phyloP scores from a whole-genome alignment of 2,113 vertebrate genomes.

The Colinus virginianus region DNA sequence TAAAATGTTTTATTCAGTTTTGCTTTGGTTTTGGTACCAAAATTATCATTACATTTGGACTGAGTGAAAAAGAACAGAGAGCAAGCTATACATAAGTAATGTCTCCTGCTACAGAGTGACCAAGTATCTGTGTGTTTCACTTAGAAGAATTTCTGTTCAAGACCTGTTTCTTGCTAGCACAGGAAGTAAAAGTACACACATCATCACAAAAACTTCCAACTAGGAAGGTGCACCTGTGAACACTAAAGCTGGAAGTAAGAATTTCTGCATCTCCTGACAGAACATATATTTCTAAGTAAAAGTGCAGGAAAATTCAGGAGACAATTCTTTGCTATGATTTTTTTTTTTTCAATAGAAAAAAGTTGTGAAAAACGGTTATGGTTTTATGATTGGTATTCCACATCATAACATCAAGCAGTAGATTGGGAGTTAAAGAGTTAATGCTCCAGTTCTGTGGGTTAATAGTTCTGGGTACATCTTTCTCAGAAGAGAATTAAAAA shows the following conservation, averaged over 20 bases:
- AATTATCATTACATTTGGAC: not conserved
- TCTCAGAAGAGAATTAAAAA: too few species aligned
- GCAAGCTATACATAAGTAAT: not conserved
- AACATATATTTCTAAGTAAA: not conserved
- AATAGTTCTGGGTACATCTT: too few species aligned
- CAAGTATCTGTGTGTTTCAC: not conserved
- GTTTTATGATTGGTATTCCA: too few species aligned
- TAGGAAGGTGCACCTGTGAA: not conserved
- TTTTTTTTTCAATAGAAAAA: not conserved
- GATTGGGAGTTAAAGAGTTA: too few species aligned
- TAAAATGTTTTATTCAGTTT: not conserved
- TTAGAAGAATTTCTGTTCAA: not conserved
- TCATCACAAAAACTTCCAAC: not conserved
- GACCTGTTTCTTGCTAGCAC: not conserved
- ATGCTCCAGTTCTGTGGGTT: too few species aligned
- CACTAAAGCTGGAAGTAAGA: not conserved
- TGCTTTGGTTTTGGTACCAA: not conserved
- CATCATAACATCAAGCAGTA: too few species aligned
- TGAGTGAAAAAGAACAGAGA: not conserved
- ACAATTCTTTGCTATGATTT: not conserved
- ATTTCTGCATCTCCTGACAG: not conserved
- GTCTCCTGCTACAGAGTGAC: not conserved
- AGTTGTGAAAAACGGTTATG: too few species aligned
- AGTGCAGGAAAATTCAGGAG: not conserved
- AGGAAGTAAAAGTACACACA: not conserved